Conservation (phyloP, 2,113 vertebrate genomes). For the Pycnonotus jocosus region DNA sequence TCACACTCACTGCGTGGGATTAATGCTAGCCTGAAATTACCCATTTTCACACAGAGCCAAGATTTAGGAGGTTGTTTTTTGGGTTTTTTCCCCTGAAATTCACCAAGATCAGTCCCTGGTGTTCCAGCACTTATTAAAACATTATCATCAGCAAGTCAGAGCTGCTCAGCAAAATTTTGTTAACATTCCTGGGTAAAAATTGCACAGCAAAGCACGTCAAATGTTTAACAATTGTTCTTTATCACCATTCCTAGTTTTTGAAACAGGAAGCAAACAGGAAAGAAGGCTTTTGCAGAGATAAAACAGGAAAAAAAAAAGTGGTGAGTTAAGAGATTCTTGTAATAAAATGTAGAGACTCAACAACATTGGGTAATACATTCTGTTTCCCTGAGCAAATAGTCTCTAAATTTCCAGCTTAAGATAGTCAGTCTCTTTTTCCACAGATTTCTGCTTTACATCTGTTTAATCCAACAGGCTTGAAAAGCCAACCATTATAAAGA, state of each 20-base stretch:
- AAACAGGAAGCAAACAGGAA: conserved; percentile 24
- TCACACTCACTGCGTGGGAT: neutral
- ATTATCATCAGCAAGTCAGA: neutral
- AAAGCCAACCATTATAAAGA: conserved; percentile 46
- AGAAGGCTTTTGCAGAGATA: neutral
- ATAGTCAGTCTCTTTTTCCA: neutral
- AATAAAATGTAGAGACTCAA: neutral
- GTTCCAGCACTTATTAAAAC: neutral
- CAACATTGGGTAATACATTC: neutral
- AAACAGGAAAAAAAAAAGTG: neutral
- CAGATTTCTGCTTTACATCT: conserved; percentile 32
- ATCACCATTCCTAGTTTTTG: neutral
- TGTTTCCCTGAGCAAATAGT: neutral
- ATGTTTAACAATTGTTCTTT: neutral
- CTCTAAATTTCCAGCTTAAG: neutral
- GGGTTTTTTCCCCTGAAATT: neutral
- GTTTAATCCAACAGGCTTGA: conserved; percentile 42
- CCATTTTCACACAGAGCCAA: neutral
- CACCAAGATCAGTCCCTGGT: neutral
- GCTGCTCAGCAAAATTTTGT: neutral
- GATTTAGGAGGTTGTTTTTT: neutral
- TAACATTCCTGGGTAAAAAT: neutral
- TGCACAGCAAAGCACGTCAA: neutral
- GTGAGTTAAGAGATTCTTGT: neutral
- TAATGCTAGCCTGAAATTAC: neutral